Evolutionary conservation across 2,113 vertebrate species (phyloP), one percentile per base, ranked within the genome.

Genomic region (Myotis brandtii): DNA sequence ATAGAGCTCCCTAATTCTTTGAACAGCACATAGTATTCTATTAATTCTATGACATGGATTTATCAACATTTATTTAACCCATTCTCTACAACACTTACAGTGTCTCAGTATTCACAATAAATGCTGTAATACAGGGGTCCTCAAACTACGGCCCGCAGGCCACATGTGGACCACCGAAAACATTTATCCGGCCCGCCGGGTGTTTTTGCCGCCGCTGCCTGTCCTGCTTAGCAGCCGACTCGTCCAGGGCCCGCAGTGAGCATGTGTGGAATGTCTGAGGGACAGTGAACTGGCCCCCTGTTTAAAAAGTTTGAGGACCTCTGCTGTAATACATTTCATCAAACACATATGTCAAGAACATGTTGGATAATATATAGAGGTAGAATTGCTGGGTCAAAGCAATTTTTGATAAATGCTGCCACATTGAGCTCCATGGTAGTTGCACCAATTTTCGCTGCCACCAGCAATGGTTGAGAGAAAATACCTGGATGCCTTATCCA

Each of bases 311-410:
- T n/a, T n/a, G n/a, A n/a, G n/a, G n/a, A n/a, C n/a, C n/a, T n/a
- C n/a, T 59, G 13, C 20, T 89, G 11, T 9, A 93, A 91, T 77
- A 86, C 0, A 43, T 91, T 95, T 93, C n/a, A 25, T 96, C 77
- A 91, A 91, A 79, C 20, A 86, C 6, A 54, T 12, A 37, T 76
- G 56, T 91, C 30, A 46, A 86, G 25, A 94, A 96, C 79, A 79
- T 70, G 66, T 69, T 88, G 32, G 16, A 69, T 88, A 81, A 56
- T 75, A 56, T 21, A 4, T 27, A 80, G 37, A 91, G 43, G 37
- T 76, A 9, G 43, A 93, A 89, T 95, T 89, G 21, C 12, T 86
- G 30, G 40, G 72, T 92, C 69, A 73, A 62, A 96, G 48, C n/a
- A 90, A 75, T 62, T 80, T 91, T 81, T 84, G 48, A 59, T 89